Base-by-base conservation (phyloP, 2,888 invertebrate genomes). In the Papilio protenor region DNA sequence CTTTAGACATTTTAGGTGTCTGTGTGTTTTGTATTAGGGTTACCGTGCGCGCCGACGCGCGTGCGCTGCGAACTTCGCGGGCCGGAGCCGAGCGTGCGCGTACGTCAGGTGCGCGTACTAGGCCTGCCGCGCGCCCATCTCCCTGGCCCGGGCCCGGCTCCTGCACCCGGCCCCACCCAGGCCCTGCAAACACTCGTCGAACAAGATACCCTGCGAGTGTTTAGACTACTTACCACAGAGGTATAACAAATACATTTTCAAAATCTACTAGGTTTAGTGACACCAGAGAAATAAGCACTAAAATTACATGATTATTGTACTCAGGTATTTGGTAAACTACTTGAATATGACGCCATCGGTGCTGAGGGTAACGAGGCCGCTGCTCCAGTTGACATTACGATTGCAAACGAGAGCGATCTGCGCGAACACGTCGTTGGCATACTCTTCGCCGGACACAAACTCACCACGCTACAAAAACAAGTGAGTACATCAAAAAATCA, bases 341-440 rank as follows among this genome's bases (percentile, higher is more conserved):
- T 98, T 78, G 96, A 97, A 82, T 97, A 97, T 82, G 97, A 97
- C 69, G 87, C 87, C 40, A 88, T 85, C 73, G 86, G 83, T 55
- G 88, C 86, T 79, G 93, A 92, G 21, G 90, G 95, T 96, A 81
- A 97, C 96, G 86, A 95, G 95, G 87, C 96, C 94, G 86, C 83
- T 0, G 83, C 81, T 0, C 86, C 84, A 0, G 85, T 81, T 0
- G 88, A 89, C 75, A 86, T 90, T 84, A 85, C 88, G 78, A 84
- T 91, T 80, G 76, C 86, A 0, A 91, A 88, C 89, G 96, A 91
- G 89, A 95, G 85, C 80, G 98, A 98, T 87, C 94, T 99, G 11
- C 96, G 98, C 66, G 99, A 99, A 87, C 99, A 99, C 88, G 98
- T 99, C 96, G 99, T 99, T 69, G 99, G 99, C 79, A 99, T 99